A percentile compares a stretch with the other conserved stretches of the same genome.
Conservation (phyloP, 1,140 invertebrate genomes). For the Marisa cornuarietis region DNA sequence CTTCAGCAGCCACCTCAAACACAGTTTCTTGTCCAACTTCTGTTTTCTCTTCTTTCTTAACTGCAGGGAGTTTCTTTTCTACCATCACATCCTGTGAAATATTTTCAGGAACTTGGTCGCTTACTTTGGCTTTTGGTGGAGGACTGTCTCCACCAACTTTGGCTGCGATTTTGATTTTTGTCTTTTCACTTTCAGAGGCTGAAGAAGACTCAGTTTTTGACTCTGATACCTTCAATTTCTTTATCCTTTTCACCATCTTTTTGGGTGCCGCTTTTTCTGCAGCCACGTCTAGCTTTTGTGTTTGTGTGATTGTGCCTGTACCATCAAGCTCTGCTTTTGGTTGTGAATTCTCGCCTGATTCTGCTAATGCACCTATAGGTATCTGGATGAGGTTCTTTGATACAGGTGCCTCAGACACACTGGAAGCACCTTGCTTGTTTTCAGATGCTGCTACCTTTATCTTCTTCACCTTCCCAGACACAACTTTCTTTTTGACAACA, state of each 20-base stretch:
- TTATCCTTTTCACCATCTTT: slow-evolving; percentile 16
- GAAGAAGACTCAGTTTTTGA: background rate
- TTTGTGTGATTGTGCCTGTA: too few species aligned
- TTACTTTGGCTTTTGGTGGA: too few species aligned
- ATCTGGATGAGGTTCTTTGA: slow-evolving; percentile 18
- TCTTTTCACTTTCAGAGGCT: slow-evolving; percentile 13
- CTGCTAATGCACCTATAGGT: background rate
- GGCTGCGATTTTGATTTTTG: background rate
- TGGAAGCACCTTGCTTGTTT: slow-evolving; percentile 1
- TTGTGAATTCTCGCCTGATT: background rate
- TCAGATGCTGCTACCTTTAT: slow-evolving; percentile 4
- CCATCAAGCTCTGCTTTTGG: background rate
- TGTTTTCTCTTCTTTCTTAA: slow-evolving; percentile 10
- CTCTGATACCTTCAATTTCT: slow-evolving; percentile 3
- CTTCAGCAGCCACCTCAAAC: slow-evolving; percentile 29
- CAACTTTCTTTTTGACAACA: slow-evolving; percentile 3
- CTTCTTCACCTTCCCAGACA: slow-evolving; percentile 15
- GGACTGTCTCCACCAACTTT: too few species aligned
- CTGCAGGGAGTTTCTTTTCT: slow-evolving; percentile 19
- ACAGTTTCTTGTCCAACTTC: background rate
- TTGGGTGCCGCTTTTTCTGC: background rate
- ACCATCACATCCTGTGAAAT: background rate
- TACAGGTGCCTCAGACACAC: background rate
- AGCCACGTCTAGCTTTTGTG: background rate
- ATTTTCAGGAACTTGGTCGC: too few species aligned